These are phyloP conservation scores for Oegoconia quadripuncta DNA, from an alignment of 2,888 invertebrate genomes.

Conservation along the genomic window DNA sequence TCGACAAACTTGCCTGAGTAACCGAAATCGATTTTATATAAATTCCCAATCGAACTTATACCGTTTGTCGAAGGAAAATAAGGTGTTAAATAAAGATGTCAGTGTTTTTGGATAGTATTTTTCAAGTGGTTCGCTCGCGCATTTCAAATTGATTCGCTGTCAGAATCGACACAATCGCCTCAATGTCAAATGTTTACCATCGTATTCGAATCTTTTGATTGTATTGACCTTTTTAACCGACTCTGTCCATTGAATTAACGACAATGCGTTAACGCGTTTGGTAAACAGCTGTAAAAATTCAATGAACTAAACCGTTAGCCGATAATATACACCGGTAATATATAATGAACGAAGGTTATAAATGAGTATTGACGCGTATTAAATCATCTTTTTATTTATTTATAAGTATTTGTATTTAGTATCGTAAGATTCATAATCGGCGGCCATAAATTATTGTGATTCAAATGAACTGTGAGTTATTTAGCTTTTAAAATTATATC, in stretches of 20 bases:
- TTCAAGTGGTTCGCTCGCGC: slow-evolving; percentile 32
- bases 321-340: slow-evolving; percentile 16
- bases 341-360: slow-evolving; percentile 11
- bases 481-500: no score
- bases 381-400: not conserved
- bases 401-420: not conserved
- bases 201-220: slow-evolving; percentile 51
- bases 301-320: slow-evolving; percentile 24
- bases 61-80: slow-evolving; percentile 25
- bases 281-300: slow-evolving; percentile 36
- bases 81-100: slow-evolving; percentile 9
- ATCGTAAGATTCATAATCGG: not conserved
- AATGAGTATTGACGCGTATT: slow-evolving; percentile 11
- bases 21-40: slow-evolving; percentile 24
- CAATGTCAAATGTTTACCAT: slow-evolving; percentile 66
- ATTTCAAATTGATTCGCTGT: slow-evolving; percentile 70
- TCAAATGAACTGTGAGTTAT: no score
- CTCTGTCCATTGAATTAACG: slow-evolving; percentile 35
- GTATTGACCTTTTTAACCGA: slow-evolving; percentile 49
- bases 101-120: slow-evolving; percentile 3
- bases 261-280: slow-evolving; percentile 43
- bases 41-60: slow-evolving; percentile 24
- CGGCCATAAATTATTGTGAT: no score
- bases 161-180: slow-evolving; percentile 64
- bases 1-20: slow-evolving; percentile 45